These are phyloP conservation scores for Siniperca obscura DNA, from an alignment of 2,797 vertebrate species.

Conservation along the genomic window DNA sequence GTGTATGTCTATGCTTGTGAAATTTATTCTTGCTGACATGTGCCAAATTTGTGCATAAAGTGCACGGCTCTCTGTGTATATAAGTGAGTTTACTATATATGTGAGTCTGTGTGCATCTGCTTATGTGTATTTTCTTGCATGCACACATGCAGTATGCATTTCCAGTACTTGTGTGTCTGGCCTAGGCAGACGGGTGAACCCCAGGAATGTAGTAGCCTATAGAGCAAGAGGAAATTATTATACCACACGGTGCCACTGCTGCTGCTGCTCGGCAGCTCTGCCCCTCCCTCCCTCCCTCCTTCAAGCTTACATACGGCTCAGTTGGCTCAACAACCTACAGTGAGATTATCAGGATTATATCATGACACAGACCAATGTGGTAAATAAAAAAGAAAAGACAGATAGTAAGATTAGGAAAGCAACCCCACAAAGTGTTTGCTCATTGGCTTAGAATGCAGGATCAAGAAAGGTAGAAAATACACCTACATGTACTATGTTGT, in stretches of 20 bases:
- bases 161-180: conserved; percentile 20
- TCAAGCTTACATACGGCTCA: conserved; percentile 34
- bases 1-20: neutral
- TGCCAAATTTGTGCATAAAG: conserved; percentile 6
- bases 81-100: conserved; percentile 17
- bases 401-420: conserved; percentile 26
- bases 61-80: neutral
- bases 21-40: conserved; percentile 22
- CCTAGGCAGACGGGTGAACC: conserved; percentile 73
- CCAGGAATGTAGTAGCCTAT: conserved; percentile 68
- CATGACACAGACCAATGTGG: conserved; percentile 33
- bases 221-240: conserved; percentile 74
- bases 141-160: conserved; percentile 42
- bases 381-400: conserved; percentile 10
- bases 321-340: conserved; percentile 42
- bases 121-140: conserved; percentile 22
- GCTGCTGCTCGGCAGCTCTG: conserved; percentile 42
- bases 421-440: conserved; percentile 16
- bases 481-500: neutral
- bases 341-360: conserved; percentile 50
- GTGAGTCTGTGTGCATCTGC: conserved; percentile 19
- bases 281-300: conserved; percentile 13
- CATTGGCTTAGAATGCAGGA: conserved; percentile 3
- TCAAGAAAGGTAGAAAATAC: neutral
- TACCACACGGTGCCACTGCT: conserved; percentile 67